Conservation (phyloP, 2,113 vertebrate genomes). For the Opisthocomus hoazin region DNA sequence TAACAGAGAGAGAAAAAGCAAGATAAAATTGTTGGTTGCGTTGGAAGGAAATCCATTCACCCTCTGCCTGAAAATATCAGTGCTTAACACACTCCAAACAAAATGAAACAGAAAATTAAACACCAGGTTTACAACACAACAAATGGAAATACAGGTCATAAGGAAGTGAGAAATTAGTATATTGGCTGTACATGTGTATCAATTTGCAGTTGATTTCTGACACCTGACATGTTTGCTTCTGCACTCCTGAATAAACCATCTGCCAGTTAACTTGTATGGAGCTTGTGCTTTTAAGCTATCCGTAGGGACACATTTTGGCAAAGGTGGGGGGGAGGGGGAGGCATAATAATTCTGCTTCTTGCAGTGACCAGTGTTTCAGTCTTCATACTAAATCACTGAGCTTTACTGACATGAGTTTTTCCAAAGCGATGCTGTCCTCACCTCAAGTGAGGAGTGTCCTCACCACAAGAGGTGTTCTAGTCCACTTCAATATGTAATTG, state of each 20-base stretch:
- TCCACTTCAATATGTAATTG: not conserved
- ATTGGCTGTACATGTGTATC: not conserved
- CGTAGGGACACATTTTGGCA: rapidly evolving
- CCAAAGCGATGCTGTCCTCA: not conserved
- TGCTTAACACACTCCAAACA: not conserved
- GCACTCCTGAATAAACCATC: not conserved
- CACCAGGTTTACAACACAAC: not conserved
- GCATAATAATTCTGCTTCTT: not conserved
- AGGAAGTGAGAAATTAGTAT: not conserved
- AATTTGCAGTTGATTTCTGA: not conserved
- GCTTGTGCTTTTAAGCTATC: not conserved
- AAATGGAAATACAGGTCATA: not conserved
- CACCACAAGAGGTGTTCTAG: not conserved
- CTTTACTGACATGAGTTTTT: not conserved
- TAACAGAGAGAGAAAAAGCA: not conserved
- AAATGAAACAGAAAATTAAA: not conserved
- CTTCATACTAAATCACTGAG: not conserved
- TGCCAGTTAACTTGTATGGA: not conserved
- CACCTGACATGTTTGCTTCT: not conserved
- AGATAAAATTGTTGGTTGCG: not conserved
- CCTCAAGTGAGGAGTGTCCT: not conserved
- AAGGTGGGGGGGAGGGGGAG: no score
- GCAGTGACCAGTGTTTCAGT: not conserved
- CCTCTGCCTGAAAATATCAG: not conserved
- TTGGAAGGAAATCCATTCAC: not conserved